Evolutionary conservation across 2,888 invertebrate genomes (phyloP), one percentile per base, ranked within the genome.

Genomic region (Campoplex capitator): DNA sequence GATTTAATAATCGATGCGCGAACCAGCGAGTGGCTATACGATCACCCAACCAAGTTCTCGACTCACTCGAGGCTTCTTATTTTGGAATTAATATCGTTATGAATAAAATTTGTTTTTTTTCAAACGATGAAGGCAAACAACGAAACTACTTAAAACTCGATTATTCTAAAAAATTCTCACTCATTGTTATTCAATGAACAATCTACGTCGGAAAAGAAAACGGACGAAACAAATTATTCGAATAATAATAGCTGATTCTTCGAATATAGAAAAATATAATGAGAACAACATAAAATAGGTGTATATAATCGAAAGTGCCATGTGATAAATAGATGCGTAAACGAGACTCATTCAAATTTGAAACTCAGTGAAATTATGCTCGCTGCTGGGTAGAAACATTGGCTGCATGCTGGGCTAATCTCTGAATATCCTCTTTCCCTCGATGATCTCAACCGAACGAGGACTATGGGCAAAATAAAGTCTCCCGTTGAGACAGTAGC

Each of bases 401-500:
- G 32, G 18, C 42, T 71, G n/a, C 68, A 45, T n/a, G 79, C 84
- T 73, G 67, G n/a, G 79, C 68, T 75, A 51, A 74, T 45, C 48
- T 67, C 35, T 18, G 79, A 78, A 80, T 65, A 75, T 82, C 65
- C 73, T 86, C 85, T 83, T 79, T 75, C 75, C 75, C 75, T 75
- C 51, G 73, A 82, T 77, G 56, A 77, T 54, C 73, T 42, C 65
- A 38, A 48, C 70, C 62, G 70, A 58, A 48, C 70, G 51, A 79
- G 68, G 35, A 28, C 32, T 58, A 51, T 42, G 54, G 71, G 62
- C 70, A 70, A 79, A 79, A 74, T 78, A 70, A 79, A 83, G 68
- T 78, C 74, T 78, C 83, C 78, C 78, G 85, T 79, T 58, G 78
- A 67, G 74, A 78, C 78, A 62, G 68, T 78, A 65, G 83, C 74